Evolutionary conservation across 1,140 invertebrate species (phyloP), one percentile per base, ranked within the genome.

Genomic region (Phortica variegata): DNA sequence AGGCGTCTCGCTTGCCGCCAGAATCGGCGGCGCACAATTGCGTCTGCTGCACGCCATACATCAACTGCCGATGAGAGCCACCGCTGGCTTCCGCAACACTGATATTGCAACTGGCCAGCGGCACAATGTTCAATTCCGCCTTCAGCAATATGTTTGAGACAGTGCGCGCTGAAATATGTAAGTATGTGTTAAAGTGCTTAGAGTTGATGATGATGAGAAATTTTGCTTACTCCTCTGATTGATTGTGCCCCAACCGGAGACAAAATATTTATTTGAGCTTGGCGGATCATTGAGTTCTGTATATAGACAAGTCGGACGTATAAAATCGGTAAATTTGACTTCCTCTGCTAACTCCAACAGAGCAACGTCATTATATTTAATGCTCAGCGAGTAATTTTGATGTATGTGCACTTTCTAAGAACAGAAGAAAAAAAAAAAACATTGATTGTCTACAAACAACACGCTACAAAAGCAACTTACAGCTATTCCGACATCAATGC

Each of bases 21-120:
- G 2, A 29, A 9, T 82, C 82, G 0, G 79, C 79, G 0, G 83
- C 83, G 49, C 83, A 85, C 3, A 85, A 33, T 48, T 84, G 80
- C 3, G 58, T 44, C 0, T 38, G 33, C 2, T 49, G 52, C 2
- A 76, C 47, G 17, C 65, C 72, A 0, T 55, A 10, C 12, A 42
- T 36, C 1, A 71, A 43, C 8, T 39, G 23, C 5, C 49, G 21
- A 0, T 19, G 10, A 10, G 23, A 6, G 23, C 23, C 23, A 26
- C 23, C 23, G 10, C 23, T 26, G 5, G 23, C 23, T 6, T 6
- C 10, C 5, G n/a, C n/a, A n/a, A n/a, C n/a, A n/a, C n/a, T n/a
- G n/a, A n/a, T 1, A 26, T 68, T 66, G 39, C 73, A 75, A 34
- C 47, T 36, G 0, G 19, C 12, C 21, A 75, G 15, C 0, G 52